Percentiles rank a stretch among this genome's conserved stretches.
phyloP scores from a whole-genome alignment of 2,888 invertebrate genomes.

The Hedychridium roseum region DNA sequence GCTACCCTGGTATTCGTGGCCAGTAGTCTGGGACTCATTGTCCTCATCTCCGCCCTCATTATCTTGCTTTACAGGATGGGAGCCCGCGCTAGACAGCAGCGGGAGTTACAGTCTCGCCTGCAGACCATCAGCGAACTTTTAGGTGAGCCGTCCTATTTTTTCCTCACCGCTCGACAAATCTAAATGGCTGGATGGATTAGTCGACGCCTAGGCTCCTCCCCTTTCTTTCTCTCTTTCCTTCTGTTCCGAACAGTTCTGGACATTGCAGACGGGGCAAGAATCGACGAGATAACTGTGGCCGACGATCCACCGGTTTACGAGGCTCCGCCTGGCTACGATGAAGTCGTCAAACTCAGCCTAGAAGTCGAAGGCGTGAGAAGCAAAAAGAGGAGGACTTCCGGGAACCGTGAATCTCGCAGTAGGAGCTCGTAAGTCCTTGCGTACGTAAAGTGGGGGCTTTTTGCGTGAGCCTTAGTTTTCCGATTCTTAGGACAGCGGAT shows the following conservation, averaged over 20 bases:
- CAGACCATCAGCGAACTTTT: constrained; percentile 75
- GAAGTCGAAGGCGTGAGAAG: constrained; percentile 60
- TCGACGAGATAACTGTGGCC: constrained; percentile 64
- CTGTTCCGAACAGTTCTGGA: constrained; percentile 50
- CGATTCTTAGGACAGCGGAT: constrained; percentile 27
- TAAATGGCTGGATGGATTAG: neutral
- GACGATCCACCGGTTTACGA: constrained; percentile 77
- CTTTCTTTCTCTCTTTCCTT: neutral
- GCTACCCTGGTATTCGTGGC: constrained; percentile 73
- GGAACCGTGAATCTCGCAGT: constrained; percentile 18
- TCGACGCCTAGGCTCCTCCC: neutral
- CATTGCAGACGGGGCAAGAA: constrained; percentile 64
- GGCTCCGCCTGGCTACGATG: constrained; percentile 76
- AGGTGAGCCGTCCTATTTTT: constrained; percentile 66
- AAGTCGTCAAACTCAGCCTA: constrained; percentile 70
- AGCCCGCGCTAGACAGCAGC: constrained; percentile 69
- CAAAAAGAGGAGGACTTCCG: constrained; percentile 36
- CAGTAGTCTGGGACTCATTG: constrained; percentile 71
- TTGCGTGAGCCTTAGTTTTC: neutral
- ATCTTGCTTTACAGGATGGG: constrained; percentile 72
- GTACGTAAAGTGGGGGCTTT: neutral
- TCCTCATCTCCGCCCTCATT: constrained; percentile 71
- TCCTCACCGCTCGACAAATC: neutral
- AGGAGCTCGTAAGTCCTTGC: constrained; percentile 55
- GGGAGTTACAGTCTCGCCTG: constrained; percentile 72